Evolutionary conservation across 1,140 invertebrate genomes (phyloP).

Genomic region (Caenorhabditis elegans): WBcel235 BX284606.5:12544001-12544500

Average conservation of each 20-base stretch:
- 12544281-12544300: too few relatives aligned
- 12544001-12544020: not conserved
- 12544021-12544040: not conserved
- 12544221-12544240: not conserved
- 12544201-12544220: not conserved
- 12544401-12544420: too few relatives aligned
- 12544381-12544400: too few relatives aligned
- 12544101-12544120: not conserved
- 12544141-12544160: not conserved
- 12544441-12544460: too few relatives aligned
- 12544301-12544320: too few relatives aligned
- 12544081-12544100: slow-evolving; percentile 31
- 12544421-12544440: too few relatives aligned
- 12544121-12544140: not conserved
- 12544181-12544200: not conserved
- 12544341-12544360: not conserved
- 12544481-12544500: too few relatives aligned
- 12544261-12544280: not conserved
- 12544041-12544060: not conserved
- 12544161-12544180: too few relatives aligned
- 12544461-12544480: too few relatives aligned
- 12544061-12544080: not conserved
- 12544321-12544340: not conserved
- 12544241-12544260: not conserved
- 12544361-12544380: not conserved